phyloP scores from a whole-genome alignment of 2,113 vertebrate genomes.

The Paramisgurnus dabryanus region DNA sequence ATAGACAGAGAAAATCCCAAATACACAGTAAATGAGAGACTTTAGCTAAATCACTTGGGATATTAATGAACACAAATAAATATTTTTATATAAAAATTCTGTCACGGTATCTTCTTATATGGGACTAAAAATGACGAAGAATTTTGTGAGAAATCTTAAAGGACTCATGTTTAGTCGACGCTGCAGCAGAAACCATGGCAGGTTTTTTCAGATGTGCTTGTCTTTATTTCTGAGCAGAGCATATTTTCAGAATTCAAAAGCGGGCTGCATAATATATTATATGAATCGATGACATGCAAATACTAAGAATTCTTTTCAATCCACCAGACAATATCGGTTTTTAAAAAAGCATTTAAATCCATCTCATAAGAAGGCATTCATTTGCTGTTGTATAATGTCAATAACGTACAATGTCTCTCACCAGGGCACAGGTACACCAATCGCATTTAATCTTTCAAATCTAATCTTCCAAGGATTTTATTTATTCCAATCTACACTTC shows the following conservation, averaged over 20 bases:
- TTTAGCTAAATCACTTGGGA: too few species aligned
- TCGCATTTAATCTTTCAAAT: constrained; percentile 13
- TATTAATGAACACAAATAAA: not conserved
- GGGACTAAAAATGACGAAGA: too few species aligned
- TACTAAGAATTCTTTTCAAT: not conserved
- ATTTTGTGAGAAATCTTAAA: too few species aligned
- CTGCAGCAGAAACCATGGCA: not conserved
- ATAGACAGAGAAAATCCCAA: not conserved
- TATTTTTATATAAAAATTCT: too few species aligned
- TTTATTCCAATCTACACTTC: constrained; percentile 27
- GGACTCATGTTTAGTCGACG: not conserved
- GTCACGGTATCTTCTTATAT: too few species aligned
- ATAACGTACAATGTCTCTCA: not conserved
- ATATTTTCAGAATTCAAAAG: not conserved
- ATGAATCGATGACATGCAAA: not conserved
- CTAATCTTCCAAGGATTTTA: constrained; percentile 29
- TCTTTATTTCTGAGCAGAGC: not conserved
- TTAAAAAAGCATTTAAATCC: not conserved
- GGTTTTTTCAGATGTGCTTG: not conserved
- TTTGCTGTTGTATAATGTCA: not conserved
- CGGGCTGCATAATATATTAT: not conserved
- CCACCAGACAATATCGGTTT: not conserved
- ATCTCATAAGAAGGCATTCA: constrained; percentile 8
- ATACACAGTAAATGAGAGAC: not conserved
- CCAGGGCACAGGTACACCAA: not conserved